A percentile compares a stretch with the other conserved stretches of the same genome.
Evolutionary conservation across 2,113 vertebrate species (phyloP).

Genomic region (Anthoscopus minutus): DNA sequence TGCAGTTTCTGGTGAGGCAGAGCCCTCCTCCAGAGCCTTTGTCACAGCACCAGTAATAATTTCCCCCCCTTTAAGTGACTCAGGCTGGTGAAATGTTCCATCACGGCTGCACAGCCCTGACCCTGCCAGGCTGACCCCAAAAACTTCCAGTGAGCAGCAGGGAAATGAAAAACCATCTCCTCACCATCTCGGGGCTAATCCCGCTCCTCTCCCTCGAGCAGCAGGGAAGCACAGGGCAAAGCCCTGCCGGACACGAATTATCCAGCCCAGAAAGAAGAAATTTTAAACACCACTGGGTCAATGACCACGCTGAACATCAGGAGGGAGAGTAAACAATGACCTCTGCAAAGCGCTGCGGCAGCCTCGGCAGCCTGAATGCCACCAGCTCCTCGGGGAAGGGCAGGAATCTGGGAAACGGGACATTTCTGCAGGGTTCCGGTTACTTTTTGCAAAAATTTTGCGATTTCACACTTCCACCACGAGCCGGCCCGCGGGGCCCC

Average conservation of each 20-base stretch:
- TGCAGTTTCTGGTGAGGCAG: background rate
- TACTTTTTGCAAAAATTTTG: background rate
- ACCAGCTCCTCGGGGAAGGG: rapidly evolving
- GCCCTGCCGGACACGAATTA: background rate
- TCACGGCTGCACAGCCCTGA: rapidly evolving
- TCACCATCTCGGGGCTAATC: background rate
- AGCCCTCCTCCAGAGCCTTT: background rate
- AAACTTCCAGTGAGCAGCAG: background rate
- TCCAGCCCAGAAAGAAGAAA: background rate
- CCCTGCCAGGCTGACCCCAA: background rate
- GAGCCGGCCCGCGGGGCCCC: background rate
- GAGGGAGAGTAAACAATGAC: background rate
- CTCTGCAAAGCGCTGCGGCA: background rate
- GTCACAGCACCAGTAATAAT: background rate
- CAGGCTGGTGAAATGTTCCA: background rate
- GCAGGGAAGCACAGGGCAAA: background rate
- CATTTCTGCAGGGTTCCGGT: background rate
- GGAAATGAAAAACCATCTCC: background rate
- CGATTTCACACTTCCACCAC: background rate
- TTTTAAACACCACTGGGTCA: background rate
- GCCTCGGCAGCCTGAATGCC: background rate
- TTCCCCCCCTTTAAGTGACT: background rate
- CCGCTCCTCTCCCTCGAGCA: rapidly evolving
- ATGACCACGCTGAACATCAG: background rate
- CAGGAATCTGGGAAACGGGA: background rate